Percentiles rank a stretch among this genome's conserved stretches.
phyloP scores from a whole-genome alignment of 2,888 invertebrate genomes.

The Sinhomidia bicolor region DNA sequence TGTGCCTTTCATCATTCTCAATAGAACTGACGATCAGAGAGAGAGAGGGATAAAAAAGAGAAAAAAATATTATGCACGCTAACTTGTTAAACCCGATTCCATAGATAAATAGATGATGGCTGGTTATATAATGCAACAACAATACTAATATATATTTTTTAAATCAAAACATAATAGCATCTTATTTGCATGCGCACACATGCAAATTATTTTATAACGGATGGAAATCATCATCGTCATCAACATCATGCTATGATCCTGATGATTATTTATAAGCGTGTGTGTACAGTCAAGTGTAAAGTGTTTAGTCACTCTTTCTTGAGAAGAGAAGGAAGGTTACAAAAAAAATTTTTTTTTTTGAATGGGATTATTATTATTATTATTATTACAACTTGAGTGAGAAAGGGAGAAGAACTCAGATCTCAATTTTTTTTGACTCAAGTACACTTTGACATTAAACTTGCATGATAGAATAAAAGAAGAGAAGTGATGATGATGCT shows the following conservation, averaged over 20 bases:
- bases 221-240: not conserved
- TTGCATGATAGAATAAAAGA: not conserved
- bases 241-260: not conserved
- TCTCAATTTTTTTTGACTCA: not conserved
- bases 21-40: too few species aligned
- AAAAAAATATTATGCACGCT: not conserved
- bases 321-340: not conserved
- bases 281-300: not conserved
- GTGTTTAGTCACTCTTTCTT: not conserved
- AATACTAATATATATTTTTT: conserved; percentile 4
- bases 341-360: not conserved
- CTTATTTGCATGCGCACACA: conserved; percentile 15
- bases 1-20: conserved; percentile 28
- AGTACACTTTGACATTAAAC: conserved; percentile 36
- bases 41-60: not conserved
- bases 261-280: not conserved
- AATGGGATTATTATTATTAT: conserved; percentile 41
- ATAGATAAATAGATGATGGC: conserved; percentile 54
- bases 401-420: not conserved
- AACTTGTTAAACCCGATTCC: conserved; percentile 57
- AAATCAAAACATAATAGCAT: not conserved
- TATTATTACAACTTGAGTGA: too few species aligned
- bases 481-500: not conserved
- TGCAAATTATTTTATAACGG: conserved; percentile 1
- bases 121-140: conserved; percentile 28